Evolutionary conservation across 1,140 invertebrate genomes (phyloP), one percentile per base, ranked within the genome.

Genomic region (Holotrichia oblita): DNA sequence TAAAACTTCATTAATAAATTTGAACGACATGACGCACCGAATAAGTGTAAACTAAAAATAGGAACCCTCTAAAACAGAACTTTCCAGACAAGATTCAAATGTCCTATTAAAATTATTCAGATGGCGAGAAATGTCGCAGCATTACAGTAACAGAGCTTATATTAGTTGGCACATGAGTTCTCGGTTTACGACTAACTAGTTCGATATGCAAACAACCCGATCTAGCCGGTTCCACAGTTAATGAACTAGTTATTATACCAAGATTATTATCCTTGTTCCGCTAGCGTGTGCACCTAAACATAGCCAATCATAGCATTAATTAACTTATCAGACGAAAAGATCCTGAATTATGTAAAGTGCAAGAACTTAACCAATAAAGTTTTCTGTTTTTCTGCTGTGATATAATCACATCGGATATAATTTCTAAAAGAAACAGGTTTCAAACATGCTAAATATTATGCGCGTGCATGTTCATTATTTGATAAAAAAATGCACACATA

Each of bases 161-260:
- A 55, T 55, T 55, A 55, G 27, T 34, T 34, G 14, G 48, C n/a
- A 55, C 48, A 6, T 55, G 17, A 14, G 17, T 17, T 55, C 48
- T 55, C 48, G 14, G 48, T 7, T 55, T 7, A 55, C 48, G 17
- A 55, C 48, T 55, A 55, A 55, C 48, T 55, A 17, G 48, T 17
- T 55, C 48, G 48, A 55, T 55, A 55, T 55, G 48, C 48, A 55
- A 55, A 55, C 48, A 55, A 2, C 14, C 7, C 48, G 48, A 55
- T 55, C 14, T 55, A 55, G 0, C 48, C 48, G 17, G 17, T 55
- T 55, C 48, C 17, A 55, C 48, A 55, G 48, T 55, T 55, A 55
- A 55, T 55, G 48, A 55, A 55, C 12, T 55, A 55, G 48, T 55
- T 55, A 55, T 55, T 55, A n/a, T 55, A 55, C 48, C n/a, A 17